phyloP scores from a whole-genome alignment of 2,888 invertebrate species.

The Lysandra bellargus region DNA sequence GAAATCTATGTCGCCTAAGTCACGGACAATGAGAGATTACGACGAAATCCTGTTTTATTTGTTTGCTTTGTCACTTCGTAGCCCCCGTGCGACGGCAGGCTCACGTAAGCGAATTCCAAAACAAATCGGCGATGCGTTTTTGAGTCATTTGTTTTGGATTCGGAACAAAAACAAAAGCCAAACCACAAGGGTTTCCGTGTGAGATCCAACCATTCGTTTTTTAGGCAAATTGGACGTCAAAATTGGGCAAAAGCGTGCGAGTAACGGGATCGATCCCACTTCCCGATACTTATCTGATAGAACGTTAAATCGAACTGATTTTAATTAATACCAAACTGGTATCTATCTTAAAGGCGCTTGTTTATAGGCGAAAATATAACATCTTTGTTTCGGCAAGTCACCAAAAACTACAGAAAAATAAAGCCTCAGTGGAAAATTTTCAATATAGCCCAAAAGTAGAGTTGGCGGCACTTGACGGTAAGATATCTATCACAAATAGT shows the following conservation, averaged over 20 bases:
- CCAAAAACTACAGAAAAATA: neutral
- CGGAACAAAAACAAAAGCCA: slow-evolving; percentile 41
- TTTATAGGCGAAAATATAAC: neutral
- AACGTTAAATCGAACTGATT: slow-evolving; percentile 32
- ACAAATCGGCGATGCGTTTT: slow-evolving; percentile 30
- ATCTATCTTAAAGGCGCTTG: neutral
- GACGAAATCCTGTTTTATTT: slow-evolving; percentile 78
- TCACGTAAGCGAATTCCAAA: slow-evolving; percentile 41
- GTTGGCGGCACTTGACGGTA: slow-evolving; percentile 54
- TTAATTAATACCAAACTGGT: neutral
- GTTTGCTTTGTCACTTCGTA: slow-evolving; percentile 73
- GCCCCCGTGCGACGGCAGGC: slow-evolving; percentile 43
- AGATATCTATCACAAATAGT: slow-evolving; percentile 73
- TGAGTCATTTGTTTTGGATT: slow-evolving; percentile 23
- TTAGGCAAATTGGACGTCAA: slow-evolving; percentile 40
- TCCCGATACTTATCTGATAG: slow-evolving; percentile 39
- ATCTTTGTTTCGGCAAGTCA: neutral
- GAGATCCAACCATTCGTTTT: slow-evolving; percentile 42
- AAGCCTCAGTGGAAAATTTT: slow-evolving; percentile 50
- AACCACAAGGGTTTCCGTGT: slow-evolving; percentile 44
- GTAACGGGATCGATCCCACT: slow-evolving; percentile 35
- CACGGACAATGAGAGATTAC: slow-evolving; percentile 71
- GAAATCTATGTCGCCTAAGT: slow-evolving; percentile 58
- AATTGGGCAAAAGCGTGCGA: slow-evolving; percentile 40
- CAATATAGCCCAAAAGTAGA: slow-evolving; percentile 52